Evolutionary conservation across 2,113 vertebrate genomes (phyloP).

Genomic region (Coptodon rendalli): DNA sequence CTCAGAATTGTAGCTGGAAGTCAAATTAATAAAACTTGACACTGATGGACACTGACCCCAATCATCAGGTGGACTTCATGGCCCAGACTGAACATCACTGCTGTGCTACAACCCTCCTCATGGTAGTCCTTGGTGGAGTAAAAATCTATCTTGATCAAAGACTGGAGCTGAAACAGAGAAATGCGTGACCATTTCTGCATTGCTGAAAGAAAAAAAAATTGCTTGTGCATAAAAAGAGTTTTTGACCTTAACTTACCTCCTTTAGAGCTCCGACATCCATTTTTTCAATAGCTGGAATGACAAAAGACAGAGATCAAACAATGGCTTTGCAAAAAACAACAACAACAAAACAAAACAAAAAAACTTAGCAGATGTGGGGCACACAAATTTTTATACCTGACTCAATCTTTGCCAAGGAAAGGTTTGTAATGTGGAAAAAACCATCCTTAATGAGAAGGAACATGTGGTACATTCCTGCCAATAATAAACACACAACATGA

Average conservation of each 20-base stretch:
- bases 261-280: constrained; percentile 76
- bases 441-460: constrained; percentile 81
- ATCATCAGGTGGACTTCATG: constrained; percentile 76
- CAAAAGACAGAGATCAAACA: background rate
- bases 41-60: constrained; percentile 73
- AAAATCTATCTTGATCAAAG: constrained; percentile 81
- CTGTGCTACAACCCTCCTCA: constrained; percentile 72
- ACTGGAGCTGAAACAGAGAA: constrained; percentile 76
- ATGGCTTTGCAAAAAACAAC: background rate
- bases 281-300: constrained; percentile 76
- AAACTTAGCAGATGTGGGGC: background rate
- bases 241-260: constrained; percentile 64
- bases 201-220: background rate
- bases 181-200: background rate
- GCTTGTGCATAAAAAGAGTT: background rate
- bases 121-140: constrained; percentile 78
- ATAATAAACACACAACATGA: background rate
- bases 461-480: constrained; percentile 79
- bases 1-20: background rate
- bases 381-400: constrained; percentile 70
- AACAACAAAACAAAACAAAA: background rate
- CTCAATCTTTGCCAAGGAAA: constrained; percentile 80
- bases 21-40: background rate
- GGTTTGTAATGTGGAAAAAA: constrained; percentile 82
- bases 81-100: constrained; percentile 67